Evolutionary conservation across 2,797 vertebrate genomes (phyloP).

Genomic region (Coracias cyanogaster): DNA sequence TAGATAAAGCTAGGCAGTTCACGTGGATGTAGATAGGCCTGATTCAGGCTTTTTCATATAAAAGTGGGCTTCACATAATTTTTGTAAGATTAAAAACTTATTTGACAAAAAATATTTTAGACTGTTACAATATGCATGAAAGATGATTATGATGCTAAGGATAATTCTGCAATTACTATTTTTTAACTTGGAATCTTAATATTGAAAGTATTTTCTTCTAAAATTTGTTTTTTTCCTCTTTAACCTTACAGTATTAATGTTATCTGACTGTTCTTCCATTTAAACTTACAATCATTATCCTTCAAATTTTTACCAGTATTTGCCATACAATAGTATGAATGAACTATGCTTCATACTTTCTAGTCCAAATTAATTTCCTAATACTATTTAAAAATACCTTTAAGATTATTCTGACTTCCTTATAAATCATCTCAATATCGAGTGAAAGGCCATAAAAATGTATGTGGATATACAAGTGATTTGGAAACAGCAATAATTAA

Average conservation of each 20-base stretch:
- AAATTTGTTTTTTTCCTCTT: neutral
- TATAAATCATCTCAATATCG: neutral
- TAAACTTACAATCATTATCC: neutral
- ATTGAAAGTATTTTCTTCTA: neutral
- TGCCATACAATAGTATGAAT: neutral
- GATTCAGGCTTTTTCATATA: neutral
- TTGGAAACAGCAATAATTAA: neutral
- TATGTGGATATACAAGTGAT: neutral
- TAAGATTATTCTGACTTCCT: neutral
- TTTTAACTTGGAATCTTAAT: neutral
- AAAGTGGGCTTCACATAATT: neutral
- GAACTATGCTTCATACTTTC: neutral
- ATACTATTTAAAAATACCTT: neutral
- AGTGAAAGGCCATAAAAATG: neutral
- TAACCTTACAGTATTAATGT: neutral
- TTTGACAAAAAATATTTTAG: neutral
- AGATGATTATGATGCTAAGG: neutral
- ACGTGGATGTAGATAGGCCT: neutral
- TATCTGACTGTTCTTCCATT: neutral
- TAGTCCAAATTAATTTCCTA: slow-evolving; percentile 13
- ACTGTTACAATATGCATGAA: neutral
- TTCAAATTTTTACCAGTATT: neutral
- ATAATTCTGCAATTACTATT: neutral
- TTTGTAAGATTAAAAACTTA: neutral
- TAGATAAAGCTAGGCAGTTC: neutral